phyloP scores from a whole-genome alignment of 2,888 invertebrate species.

The Drosophila formosana region DNA sequence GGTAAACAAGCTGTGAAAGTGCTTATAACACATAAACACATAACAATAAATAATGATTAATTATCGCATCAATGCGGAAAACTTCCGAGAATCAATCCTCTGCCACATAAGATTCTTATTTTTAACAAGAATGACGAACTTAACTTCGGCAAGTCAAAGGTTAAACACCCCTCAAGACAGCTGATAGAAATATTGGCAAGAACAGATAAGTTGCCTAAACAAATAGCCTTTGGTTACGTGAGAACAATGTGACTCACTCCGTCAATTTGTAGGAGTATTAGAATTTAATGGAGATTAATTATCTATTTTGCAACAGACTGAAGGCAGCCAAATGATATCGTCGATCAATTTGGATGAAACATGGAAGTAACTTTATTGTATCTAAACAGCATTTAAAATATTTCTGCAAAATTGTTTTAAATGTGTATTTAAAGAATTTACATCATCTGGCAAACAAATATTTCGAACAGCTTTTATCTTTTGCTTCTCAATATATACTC shows the following conservation, averaged over 20 bases:
- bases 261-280: neutral
- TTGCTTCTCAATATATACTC: neutral
- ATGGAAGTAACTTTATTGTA: neutral
- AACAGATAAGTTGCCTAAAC: neutral
- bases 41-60: constrained; percentile 13
- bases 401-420: neutral
- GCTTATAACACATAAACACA: constrained; percentile 1
- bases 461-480: neutral
- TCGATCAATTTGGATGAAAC: neutral
- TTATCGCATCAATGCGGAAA: constrained; percentile 19
- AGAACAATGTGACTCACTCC: no score
- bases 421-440: neutral
- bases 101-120: constrained; percentile 4
- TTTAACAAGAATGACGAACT: neutral
- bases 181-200: neutral
- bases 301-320: neutral
- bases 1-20: constrained; percentile 35
- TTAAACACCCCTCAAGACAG: neutral
- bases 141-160: neutral
- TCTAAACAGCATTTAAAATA: no score
- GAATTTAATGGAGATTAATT: neutral
- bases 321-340: neutral
- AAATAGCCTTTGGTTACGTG: no score
- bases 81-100: constrained; percentile 12
- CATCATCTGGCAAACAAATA: neutral